These are phyloP conservation scores for Stigmatopora nigra DNA, from an alignment of 2,113 vertebrate genomes.

Conservation along the genomic window DNA sequence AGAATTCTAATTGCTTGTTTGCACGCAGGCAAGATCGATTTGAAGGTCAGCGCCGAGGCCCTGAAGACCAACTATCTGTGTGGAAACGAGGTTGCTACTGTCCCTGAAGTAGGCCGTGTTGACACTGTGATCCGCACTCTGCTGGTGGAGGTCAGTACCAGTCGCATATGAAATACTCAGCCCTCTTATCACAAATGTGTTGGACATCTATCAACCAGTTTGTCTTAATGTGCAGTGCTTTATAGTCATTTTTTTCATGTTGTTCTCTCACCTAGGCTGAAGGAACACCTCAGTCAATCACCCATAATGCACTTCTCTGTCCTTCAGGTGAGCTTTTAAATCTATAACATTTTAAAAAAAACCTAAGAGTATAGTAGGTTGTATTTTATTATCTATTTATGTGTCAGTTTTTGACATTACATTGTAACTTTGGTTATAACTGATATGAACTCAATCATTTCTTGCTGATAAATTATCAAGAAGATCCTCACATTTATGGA, in stretches of 20 bases:
- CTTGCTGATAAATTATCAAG: neutral
- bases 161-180: neutral
- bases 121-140: constrained; percentile 70
- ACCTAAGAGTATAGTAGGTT: neutral
- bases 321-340: constrained; percentile 53
- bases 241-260: neutral
- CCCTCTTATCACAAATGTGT: too few relatives aligned
- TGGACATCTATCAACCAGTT: too few relatives aligned
- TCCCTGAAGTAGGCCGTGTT: constrained; percentile 61
- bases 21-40: constrained; percentile 61
- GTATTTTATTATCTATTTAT: neutral
- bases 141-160: constrained; percentile 72
- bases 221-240: neutral
- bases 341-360: neutral
- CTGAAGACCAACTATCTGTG: constrained; percentile 52
- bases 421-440: neutral
- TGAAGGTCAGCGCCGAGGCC: constrained; percentile 72
- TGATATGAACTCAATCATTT: neutral
- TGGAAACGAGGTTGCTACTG: constrained; percentile 42
- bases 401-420: neutral
- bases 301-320: constrained; percentile 65
- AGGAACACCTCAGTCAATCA: constrained; percentile 60
- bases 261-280: constrained; percentile 55
- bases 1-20: constrained; percentile 16
- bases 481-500: neutral